Conservation (phyloP, 2,797 vertebrate genomes). For the Capromys pilorides region DNA sequence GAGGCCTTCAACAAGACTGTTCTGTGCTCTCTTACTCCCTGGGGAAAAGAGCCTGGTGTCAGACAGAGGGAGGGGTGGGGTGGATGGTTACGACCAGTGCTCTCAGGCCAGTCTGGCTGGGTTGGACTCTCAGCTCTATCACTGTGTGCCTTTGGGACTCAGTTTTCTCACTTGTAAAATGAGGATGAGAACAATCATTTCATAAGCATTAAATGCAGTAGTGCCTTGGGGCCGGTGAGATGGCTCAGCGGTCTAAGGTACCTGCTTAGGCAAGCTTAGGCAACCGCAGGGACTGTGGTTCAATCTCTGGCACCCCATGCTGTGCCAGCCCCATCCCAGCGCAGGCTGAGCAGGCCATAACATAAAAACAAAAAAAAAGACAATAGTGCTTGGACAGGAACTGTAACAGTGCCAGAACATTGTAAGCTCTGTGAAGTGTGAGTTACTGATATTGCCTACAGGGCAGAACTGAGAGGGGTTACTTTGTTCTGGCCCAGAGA, state of each 20-base stretch:
- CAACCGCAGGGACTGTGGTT: too few species aligned
- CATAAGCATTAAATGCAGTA: not conserved
- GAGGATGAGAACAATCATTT: not conserved
- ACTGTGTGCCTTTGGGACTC: not conserved
- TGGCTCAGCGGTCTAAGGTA: too few species aligned
- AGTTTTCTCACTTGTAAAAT: not conserved
- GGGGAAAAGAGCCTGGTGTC: not conserved
- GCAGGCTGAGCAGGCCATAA: too few species aligned
- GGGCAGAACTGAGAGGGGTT: not conserved
- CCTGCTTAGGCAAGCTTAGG: too few species aligned
- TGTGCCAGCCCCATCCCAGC: too few species aligned
- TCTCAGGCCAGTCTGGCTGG: not conserved
- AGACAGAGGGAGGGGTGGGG: too few species aligned
- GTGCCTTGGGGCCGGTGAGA: too few species aligned
- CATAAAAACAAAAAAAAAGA: not conserved
- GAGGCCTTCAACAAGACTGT: not conserved
- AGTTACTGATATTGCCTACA: not conserved
- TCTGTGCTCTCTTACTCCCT: not conserved
- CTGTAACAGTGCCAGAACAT: not conserved
- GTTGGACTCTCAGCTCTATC: not conserved
- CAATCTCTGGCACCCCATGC: too few species aligned
- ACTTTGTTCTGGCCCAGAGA: not conserved
- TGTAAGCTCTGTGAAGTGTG: not conserved
- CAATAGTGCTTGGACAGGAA: accelerated
- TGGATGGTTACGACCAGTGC: not conserved